Conservation (phyloP, 1,140 invertebrate genomes). For the Ostrea edulis region DNA sequence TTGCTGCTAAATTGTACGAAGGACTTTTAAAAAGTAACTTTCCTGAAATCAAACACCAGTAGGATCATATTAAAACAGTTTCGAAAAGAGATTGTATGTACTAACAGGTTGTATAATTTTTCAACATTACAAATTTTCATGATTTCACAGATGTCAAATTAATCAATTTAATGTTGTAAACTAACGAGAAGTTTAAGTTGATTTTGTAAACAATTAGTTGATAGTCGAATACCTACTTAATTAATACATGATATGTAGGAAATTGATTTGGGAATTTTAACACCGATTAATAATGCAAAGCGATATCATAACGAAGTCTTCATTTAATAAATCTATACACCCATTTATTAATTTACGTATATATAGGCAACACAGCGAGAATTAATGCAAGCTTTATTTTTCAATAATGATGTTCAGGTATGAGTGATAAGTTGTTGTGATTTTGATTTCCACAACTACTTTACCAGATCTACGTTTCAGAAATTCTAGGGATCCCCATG, state of each 20-base stretch:
- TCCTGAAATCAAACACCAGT: no score
- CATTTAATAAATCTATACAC: not conserved
- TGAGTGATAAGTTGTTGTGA: not conserved
- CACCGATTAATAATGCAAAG: not conserved
- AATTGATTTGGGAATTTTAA: not conserved
- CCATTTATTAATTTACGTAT: not conserved
- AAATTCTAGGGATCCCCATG: not conserved
- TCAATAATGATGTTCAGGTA: not conserved
- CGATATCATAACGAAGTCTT: not conserved
- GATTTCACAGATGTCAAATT: no score
- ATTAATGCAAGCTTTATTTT: conserved; percentile 13
- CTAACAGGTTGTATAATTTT: no score
- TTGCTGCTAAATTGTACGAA: no score
- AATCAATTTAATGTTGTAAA: no score
- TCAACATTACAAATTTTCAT: no score
- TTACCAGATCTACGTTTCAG: not conserved
- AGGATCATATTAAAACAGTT: no score
- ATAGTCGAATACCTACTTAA: not conserved
- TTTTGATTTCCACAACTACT: not conserved
- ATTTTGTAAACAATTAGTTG: not conserved
- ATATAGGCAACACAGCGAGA: not conserved
- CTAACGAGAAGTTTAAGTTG: not conserved
- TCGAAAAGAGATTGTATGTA: no score
- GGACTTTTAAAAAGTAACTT: no score
- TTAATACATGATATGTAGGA: not conserved